Evolutionary conservation across 2,888 invertebrate species (phyloP), one percentile per base, ranked within the genome.

Genomic region (Nomada goodeniana): DNA sequence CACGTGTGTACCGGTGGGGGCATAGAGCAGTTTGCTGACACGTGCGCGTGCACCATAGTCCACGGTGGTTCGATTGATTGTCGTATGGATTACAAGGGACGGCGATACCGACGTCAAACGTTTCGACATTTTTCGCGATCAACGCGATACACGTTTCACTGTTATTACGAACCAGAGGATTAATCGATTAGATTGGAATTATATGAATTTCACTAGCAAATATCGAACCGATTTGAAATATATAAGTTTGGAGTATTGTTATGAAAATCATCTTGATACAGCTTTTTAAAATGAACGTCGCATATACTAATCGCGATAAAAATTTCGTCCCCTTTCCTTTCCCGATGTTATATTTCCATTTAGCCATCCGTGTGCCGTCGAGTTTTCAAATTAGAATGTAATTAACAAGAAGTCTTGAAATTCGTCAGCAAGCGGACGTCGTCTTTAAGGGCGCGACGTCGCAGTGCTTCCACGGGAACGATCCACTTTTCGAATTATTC

Each of bases 21-120:
- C 26, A 15, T 47, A 2, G 13, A 0, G 13, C 13, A 47, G 47
- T 13, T 47, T 29, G 7, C 7, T 29, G 29, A 0, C 29, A 29
- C 29, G 7, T 7, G 60, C 60, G 36, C 29, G 57, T 9, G n/a
- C 23, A 20, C 9, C 44, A 10, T 23, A 26, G 52, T 59, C 36
- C 53, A 78, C 55, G 5, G 55, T 59, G 64, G 76, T 64, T 63
- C 65, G 68, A 76, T 78, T 57, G 55, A 20, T 1, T 4, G 23
- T 13, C 9, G 11, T 7, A 36, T 55, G 50, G n/a, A n/a, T n/a
- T 10, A 26, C 23, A n/a, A 2, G 47, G 20, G 13, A 5, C 23
- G 52, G 60, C 20, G 74, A 73, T 57, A 78, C 68, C 20, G 52
- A 71, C 50, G 53, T 15, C 23, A 20, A 23, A 11, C 2, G 52